Evolutionary conservation across 2,888 invertebrate genomes (phyloP), one percentile per base, ranked within the genome.

Genomic region (Watsonalla binaria): DNA sequence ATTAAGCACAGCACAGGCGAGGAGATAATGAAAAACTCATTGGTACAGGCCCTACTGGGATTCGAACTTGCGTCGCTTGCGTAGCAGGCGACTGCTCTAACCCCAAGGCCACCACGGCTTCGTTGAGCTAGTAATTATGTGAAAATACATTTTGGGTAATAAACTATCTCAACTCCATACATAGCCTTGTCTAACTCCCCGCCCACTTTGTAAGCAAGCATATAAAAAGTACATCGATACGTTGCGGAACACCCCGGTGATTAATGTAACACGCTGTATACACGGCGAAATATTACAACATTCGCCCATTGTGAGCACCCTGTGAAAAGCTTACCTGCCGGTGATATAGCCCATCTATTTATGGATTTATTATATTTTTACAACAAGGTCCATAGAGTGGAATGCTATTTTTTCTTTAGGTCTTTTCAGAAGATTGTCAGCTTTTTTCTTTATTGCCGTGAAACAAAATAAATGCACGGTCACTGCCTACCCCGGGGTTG

Each of bases 211-310:
- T 37, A 49, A 39, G 9, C 14, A 49, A 35, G 42, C 42, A 42
- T 11, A 42, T 42, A 42, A 15, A 14, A 39, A 49, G 6, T 1
- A 11, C 6, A 13, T 47, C 34, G 47, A 34, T 37, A 37, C 37
- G 11, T 14, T 37, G 2, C 14, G 5, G 9, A 24, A 24, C 24
- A 8, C 37, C 5, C 14, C 33, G 39, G 47, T 53, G 48, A 53
- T 53, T 53, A 53, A 53, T 53, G 48, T 53, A 48, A 45, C 52
- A 47, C 39, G 47, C 39, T 39, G 46, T 47, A 46, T 42, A 52
- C 39, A 13, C 33, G 45, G 47, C 45, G 11, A 14, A 45, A 33
- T 51, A 47, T 37, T n/a, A n/a, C n/a, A 5, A 14, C 14, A 39
- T 39, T 37, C 37, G 8, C 35, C 49, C 37, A 49, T 39, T 49